These are phyloP conservation scores for Octonoba sinensis DNA, from an alignment of 2,888 invertebrate genomes.

Conservation along the genomic window DNA sequence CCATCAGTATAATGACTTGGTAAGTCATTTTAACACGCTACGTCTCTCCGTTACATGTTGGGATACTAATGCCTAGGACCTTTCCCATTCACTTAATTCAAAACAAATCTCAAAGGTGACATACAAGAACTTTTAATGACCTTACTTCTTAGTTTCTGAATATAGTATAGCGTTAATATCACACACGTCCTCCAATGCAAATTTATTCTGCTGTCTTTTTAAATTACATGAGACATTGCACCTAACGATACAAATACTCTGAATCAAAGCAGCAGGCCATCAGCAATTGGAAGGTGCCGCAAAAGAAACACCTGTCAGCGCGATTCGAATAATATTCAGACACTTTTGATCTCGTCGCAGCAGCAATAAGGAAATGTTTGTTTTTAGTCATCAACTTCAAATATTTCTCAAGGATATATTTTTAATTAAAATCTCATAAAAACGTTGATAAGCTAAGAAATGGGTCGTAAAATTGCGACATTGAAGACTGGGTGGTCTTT, in stretches of 20 bases:
- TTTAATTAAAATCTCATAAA: conserved; percentile 31
- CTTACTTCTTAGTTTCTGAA: no score
- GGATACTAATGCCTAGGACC: no score
- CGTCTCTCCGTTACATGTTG: no score
- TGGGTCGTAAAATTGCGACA: neutral
- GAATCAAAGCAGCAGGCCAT: conserved; percentile 3
- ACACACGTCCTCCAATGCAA: no score
- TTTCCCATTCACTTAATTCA: no score
- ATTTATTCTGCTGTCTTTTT: no score
- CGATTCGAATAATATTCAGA: no score
- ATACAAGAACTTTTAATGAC: no score
- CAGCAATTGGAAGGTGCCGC: neutral
- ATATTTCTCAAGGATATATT: neutral
- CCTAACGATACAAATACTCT: neutral
- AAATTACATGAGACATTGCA: neutral
- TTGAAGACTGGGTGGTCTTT: conserved; percentile 13
- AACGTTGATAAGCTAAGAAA: conserved; percentile 12
- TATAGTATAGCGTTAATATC: no score
- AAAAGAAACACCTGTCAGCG: conserved; percentile 1
- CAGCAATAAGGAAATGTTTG: conserved; percentile 13
- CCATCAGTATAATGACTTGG: no score
- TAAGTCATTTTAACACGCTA: no score
- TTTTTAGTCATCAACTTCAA: neutral
- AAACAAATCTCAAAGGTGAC: no score
- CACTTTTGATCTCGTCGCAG: neutral